Evolutionary conservation across 2,888 invertebrate species (phyloP).

Genomic region (Cataglyphis altisquamis): DNA sequence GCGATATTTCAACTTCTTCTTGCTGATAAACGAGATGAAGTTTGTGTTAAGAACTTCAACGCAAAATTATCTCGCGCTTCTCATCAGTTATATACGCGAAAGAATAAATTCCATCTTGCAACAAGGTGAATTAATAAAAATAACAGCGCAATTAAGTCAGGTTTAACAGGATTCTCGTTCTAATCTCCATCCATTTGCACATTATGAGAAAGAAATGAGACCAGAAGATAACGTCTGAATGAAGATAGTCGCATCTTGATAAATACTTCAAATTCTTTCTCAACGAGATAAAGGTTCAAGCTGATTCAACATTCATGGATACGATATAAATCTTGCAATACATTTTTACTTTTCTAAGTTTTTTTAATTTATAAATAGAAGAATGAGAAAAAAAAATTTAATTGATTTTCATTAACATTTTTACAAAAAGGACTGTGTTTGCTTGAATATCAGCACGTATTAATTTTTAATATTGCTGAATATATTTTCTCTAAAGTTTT

Average conservation of each 20-base stretch:
- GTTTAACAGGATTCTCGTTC: not conserved
- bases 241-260: not conserved
- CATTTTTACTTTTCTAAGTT: not conserved
- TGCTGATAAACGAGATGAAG: conserved; percentile 42
- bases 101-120: conserved; percentile 6
- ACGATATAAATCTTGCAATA: not conserved
- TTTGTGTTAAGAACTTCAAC: conserved; percentile 33
- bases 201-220: conserved; percentile 33
- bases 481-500: not conserved
- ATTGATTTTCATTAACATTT: not conserved
- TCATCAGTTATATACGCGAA: conserved; percentile 6
- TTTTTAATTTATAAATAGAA: not conserved
- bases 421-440: not conserved
- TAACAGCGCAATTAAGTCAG: conserved; percentile 27
- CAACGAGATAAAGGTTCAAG: not conserved
- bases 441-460: not conserved
- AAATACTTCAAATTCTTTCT: conserved; percentile 4
- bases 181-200: conserved; percentile 10
- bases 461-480: not conserved
- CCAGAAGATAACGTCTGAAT: conserved; percentile 16
- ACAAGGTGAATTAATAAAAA: conserved; percentile 17
- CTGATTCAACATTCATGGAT: not conserved
- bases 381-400: not conserved
- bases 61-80: conserved; percentile 27
- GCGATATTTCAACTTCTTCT: conserved; percentile 6